Conservation (phyloP, 2,888 invertebrate species). For the Drosophila nigricruria region DNA sequence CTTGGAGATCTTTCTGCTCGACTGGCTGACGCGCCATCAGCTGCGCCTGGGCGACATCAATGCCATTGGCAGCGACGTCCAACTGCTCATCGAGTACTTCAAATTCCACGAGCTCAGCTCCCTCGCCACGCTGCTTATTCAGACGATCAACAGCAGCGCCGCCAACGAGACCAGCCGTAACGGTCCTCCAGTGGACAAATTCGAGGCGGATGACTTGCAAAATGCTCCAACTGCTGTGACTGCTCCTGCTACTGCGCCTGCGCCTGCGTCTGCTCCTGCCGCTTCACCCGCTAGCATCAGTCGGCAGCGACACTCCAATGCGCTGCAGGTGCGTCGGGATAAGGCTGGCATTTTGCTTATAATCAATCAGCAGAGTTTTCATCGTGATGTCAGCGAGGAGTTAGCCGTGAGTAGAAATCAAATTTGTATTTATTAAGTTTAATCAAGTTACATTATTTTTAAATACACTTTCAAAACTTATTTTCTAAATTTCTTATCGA, state of each 20-base stretch:
- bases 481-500: neutral
- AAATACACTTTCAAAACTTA: neutral
- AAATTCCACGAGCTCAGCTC: slow-evolving; percentile 74
- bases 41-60: slow-evolving; percentile 71
- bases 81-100: slow-evolving; percentile 76
- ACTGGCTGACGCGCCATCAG: slow-evolving; percentile 78
- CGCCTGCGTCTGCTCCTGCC: neutral
- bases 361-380: slow-evolving; percentile 82
- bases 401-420: slow-evolving; percentile 58
- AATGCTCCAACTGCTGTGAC: no score
- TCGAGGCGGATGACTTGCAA: slow-evolving; percentile 6
- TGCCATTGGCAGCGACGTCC: slow-evolving; percentile 70
- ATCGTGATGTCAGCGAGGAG: slow-evolving; percentile 64
- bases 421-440: neutral
- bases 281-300: neutral
- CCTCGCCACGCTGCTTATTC: slow-evolving; percentile 66
- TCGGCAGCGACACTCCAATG: slow-evolving; percentile 34
- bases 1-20: slow-evolving; percentile 82
- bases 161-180: neutral
- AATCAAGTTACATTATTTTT: neutral
- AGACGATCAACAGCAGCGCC: slow-evolving; percentile 66
- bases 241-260: neutral
- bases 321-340: slow-evolving; percentile 62
- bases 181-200: neutral
- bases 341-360: slow-evolving; percentile 82